Percentiles rank a stretch among this genome's conserved stretches.
phyloP scores from a whole-genome alignment of 2,113 vertebrate species.

The Lucifuga dentata region DNA sequence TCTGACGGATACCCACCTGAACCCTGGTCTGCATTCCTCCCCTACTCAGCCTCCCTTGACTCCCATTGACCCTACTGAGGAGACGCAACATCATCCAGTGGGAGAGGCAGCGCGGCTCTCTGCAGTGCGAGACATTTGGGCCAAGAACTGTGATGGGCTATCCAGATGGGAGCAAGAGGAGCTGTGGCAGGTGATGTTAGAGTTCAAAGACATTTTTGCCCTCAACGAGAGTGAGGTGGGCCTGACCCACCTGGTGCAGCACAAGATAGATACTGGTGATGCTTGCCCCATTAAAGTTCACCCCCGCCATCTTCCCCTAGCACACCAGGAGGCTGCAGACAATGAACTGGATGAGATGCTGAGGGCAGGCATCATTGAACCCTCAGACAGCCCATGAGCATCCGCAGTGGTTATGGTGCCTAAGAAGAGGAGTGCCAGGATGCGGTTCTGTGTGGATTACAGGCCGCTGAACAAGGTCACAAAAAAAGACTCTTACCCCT shows the following conservation, averaged over 20 bases:
- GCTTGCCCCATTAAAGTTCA: neutral
- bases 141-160: no score
- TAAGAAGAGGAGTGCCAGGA: neutral
- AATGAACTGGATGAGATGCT: neutral
- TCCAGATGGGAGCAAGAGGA: no score
- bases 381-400: neutral
- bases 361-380: slow-evolving; percentile 3
- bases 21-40: no score
- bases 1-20: no score
- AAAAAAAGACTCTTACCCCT: neutral
- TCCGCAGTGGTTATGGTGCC: neutral
- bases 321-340: slow-evolving; percentile 2
- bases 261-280: slow-evolving; percentile 8
- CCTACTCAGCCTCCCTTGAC: no score
- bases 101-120: no score
- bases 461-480: neutral
- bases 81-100: no score
- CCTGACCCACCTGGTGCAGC: neutral
- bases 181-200: no score
- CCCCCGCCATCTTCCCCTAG: neutral
- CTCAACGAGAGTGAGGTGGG: no score
- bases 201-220: no score
- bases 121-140: no score
- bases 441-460: neutral
- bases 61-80: no score